Conservation (phyloP, 2,113 vertebrate species). For the Lepus americanus region DNA sequence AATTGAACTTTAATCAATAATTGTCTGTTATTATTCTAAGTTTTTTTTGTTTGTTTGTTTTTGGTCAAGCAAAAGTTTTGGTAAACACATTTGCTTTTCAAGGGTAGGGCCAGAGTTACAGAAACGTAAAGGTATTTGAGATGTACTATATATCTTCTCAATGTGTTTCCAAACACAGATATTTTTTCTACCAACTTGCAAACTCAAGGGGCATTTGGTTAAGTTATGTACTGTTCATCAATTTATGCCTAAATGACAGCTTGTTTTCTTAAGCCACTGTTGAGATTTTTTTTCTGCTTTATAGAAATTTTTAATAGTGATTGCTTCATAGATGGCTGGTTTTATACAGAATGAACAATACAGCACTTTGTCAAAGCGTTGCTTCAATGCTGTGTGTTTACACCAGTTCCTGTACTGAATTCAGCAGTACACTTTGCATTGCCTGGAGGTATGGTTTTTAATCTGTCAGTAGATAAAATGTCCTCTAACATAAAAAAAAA, state of each 20-base stretch:
- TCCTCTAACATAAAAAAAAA: constrained; percentile 72
- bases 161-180: constrained; percentile 82
- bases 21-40: constrained; percentile 56
- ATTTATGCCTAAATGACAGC: constrained; percentile 96
- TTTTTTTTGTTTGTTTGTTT: constrained; percentile 12
- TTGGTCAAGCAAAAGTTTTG: constrained; percentile 69
- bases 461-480: constrained; percentile 88
- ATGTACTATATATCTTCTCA: constrained; percentile 86
- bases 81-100: constrained; percentile 82
- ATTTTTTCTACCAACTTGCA: constrained; percentile 94
- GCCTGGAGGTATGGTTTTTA: constrained; percentile 76
- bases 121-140: constrained; percentile 84
- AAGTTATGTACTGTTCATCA: constrained; percentile 88
- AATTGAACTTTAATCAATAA: constrained; percentile 71
- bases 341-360: constrained; percentile 92
- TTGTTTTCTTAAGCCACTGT: constrained; percentile 89
- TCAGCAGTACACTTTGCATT: constrained; percentile 79
- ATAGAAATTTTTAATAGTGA: constrained; percentile 90
- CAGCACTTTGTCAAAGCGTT: constrained; percentile 97
- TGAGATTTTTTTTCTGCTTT: constrained; percentile 88
- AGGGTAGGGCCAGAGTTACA: constrained; percentile 77
- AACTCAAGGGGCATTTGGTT: constrained; percentile 90
- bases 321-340: constrained; percentile 84
- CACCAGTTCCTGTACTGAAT: constrained; percentile 82
- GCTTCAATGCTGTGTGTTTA: constrained; percentile 89